Evolutionary conservation across 2,797 vertebrate species (phyloP).

Genomic region (Heteromormyrus szaboi): DNA sequence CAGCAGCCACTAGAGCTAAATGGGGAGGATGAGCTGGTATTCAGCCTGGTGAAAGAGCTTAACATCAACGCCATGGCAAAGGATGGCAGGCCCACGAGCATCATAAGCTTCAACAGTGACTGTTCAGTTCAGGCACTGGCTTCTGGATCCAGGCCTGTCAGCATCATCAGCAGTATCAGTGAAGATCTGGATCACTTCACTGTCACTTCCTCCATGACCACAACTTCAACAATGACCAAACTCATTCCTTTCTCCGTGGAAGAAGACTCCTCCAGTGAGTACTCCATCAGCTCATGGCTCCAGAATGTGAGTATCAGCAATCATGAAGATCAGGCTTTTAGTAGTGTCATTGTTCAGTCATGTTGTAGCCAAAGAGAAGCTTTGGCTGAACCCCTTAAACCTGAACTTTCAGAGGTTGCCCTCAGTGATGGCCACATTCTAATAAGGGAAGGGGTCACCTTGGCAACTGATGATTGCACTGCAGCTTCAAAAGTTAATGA

Average conservation of each 20-base stretch:
- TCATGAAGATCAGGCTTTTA: conserved; percentile 58
- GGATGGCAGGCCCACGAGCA: conserved; percentile 72
- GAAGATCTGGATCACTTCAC: conserved; percentile 71
- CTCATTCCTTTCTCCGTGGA: conserved; percentile 59
- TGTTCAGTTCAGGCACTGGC: conserved; percentile 69
- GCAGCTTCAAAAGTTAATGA: conserved; percentile 43
- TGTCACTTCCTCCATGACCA: conserved; percentile 43
- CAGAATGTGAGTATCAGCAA: conserved; percentile 68
- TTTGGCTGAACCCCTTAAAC: conserved; percentile 52
- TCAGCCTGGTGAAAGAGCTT: conserved; percentile 91
- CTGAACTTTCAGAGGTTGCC: conserved; percentile 41
- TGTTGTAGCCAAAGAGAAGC: conserved; percentile 57
- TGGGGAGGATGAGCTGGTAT: conserved; percentile 92
- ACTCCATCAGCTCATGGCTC: conserved; percentile 81
- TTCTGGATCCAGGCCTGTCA: conserved; percentile 76
- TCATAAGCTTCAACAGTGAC: conserved; percentile 83
- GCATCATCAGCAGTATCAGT: conserved; percentile 86
- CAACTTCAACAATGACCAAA: conserved; percentile 58
- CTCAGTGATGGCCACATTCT: conserved; percentile 47
- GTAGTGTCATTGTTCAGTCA: conserved; percentile 57
- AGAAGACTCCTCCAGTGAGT: conserved; percentile 56
- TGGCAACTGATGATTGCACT: conserved; percentile 45
- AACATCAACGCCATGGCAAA: conserved; percentile 79
- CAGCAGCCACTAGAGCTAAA: conserved; percentile 88
- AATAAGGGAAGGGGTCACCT: conserved; percentile 47